phyloP scores from a whole-genome alignment of 2,888 invertebrate genomes.

The Masnerella sp. region DNA sequence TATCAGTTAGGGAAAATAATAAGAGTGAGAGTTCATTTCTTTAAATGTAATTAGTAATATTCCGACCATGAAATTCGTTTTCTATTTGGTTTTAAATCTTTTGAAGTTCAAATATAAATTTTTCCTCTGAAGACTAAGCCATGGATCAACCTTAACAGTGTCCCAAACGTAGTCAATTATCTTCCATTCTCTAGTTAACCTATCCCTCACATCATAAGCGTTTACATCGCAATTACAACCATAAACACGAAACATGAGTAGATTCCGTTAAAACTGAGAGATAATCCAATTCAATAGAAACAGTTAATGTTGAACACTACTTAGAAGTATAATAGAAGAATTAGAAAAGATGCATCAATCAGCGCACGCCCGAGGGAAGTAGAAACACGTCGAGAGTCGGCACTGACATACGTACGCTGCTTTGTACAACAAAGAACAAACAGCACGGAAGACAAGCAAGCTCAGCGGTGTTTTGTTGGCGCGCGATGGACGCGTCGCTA shows the following conservation, averaged over 20 bases:
- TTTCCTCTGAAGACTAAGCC: too few species aligned
- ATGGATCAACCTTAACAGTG: too few species aligned
- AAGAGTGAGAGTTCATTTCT: too few species aligned
- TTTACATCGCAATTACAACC: conserved; percentile 30
- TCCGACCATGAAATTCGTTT: too few species aligned
- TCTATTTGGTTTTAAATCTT: too few species aligned
- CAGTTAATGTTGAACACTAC: too few species aligned
- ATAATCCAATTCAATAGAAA: not conserved
- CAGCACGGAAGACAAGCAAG: conserved; percentile 67
- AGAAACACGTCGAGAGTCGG: conserved; percentile 21
- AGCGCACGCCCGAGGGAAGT: not conserved
- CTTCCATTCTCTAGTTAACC: conserved; percentile 27
- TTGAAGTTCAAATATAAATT: too few species aligned
- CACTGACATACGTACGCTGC: conserved; percentile 24
- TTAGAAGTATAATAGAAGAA: too few species aligned
- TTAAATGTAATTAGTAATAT: too few species aligned
- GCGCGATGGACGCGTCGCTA: conserved; percentile 76
- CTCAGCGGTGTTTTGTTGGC: conserved; percentile 74
- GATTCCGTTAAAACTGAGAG: conserved; percentile 14
- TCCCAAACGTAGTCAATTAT: too few species aligned
- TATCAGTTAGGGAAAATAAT: too few species aligned
- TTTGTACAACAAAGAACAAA: conserved; percentile 61
- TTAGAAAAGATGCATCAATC: conserved; percentile 21
- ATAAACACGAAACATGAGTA: conserved; percentile 24
- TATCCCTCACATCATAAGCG: conserved; percentile 14